Percentiles rank a stretch among this genome's conserved stretches.
Evolutionary conservation across 2,113 vertebrate species (phyloP).

Genomic region (Colius striatus): DNA sequence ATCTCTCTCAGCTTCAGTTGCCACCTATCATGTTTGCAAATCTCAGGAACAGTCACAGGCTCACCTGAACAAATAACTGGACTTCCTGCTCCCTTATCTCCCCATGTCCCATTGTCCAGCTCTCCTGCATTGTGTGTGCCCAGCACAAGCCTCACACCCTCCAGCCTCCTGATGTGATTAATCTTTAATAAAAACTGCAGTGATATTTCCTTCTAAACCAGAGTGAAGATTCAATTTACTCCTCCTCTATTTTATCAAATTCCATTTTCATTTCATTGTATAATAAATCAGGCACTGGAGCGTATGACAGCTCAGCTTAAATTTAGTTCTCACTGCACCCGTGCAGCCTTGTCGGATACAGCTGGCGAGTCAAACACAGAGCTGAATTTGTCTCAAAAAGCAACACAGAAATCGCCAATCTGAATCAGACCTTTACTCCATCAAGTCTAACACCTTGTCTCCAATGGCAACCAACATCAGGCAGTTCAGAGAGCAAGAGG

Average conservation of each 20-base stretch:
- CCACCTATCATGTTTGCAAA: background rate
- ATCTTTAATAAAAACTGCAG: background rate
- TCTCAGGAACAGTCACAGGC: background rate
- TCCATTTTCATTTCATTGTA: background rate
- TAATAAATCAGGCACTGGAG: slow-evolving; percentile 31
- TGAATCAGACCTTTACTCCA: background rate
- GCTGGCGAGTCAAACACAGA: background rate
- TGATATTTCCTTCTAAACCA: background rate
- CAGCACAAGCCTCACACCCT: background rate
- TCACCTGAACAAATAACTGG: slow-evolving; percentile 5
- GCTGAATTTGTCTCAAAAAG: background rate
- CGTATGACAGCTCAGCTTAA: background rate
- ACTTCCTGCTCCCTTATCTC: background rate
- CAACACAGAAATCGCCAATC: background rate
- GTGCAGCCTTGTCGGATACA: background rate
- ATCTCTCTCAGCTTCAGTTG: background rate
- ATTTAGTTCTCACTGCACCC: slow-evolving; percentile 29
- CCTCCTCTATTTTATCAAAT: slow-evolving; percentile 3
- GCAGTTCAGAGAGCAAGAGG: fast-evolving
- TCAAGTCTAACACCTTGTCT: background rate
- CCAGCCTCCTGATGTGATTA: background rate
- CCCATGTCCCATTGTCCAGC: background rate
- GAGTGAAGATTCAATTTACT: background rate
- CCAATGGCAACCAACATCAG: background rate
- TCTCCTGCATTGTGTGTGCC: background rate